Base-by-base conservation (phyloP, 2,888 invertebrate genomes). In the Dendrolimus houi region DNA sequence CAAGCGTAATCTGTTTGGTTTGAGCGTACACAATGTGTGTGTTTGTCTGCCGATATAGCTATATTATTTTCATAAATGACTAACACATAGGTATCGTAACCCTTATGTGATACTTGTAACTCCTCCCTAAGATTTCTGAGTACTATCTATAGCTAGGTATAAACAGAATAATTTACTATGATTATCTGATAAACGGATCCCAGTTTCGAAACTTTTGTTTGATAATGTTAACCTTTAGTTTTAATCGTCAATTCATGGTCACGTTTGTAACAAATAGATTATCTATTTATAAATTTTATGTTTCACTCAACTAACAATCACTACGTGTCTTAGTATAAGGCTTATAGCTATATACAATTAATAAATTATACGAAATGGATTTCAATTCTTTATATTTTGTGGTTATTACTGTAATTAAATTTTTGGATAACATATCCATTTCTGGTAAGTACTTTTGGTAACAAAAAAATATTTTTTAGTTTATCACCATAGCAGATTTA, bases 131-230 rank as follows among this genome's bases (percentile, higher is more conserved):
- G 29, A 12, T 47, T 47, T 47, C 47, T 12, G 9, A 47, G 12
- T 47, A 47, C 47, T 17, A 47, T 10, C 47, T 6, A 6, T 12
- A 47, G 47, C 47, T 9, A 55, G 52, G 52, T 29, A 53, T 41
- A 56, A 29, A 29, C 29, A 29, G 6, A 29, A 29, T 47, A 17
- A 54, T 52, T 52, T 53, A 60, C 58, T 42, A 17, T 55, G 54
- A 59, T 57, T 59, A 60, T 52, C 55, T 54, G 63, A 64, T 65
- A 65, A 61, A 53, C 41, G 57, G 62, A 65, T 67, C 64, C 64
- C 59, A 58, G 56, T 70, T 71, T 67, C 68, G 69, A 60, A 69
- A 72, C 59, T 56, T 17, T 17, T 29, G 29, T 29, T 42, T 59
- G 55, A 54, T 52, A 57, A 58, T 68, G 65, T 69, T 68, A 66